Percentiles rank a stretch among this genome's conserved stretches.
Conservation (phyloP, 53 echinoderm and acorn worm species). For the Zoroaster sp. region DNA sequence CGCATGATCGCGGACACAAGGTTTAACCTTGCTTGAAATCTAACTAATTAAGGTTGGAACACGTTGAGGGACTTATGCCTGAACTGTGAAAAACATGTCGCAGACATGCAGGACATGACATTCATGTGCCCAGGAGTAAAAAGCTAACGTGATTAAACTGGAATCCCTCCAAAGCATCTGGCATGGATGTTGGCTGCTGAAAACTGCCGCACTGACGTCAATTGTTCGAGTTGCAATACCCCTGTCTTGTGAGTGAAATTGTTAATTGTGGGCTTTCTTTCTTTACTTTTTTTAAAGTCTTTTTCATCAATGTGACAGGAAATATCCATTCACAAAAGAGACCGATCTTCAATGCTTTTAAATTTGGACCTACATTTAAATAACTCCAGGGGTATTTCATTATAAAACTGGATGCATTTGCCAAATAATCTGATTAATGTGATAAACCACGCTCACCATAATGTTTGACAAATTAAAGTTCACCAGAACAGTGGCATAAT, state of each 20-base stretch:
- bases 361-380: neutral
- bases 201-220: neutral
- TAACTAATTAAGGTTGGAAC: neutral
- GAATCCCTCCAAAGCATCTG: neutral
- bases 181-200: neutral
- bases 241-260: neutral
- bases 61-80: neutral
- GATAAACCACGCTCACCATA: neutral
- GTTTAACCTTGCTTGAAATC: neutral
- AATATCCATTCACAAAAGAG: neutral
- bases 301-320: neutral
- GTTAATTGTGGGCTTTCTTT: neutral
- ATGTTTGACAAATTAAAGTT: too few relatives aligned
- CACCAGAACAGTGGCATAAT: too few relatives aligned
- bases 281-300: neutral
- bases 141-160: neutral
- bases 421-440: neutral
- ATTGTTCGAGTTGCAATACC: neutral
- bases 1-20: neutral
- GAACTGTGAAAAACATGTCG: neutral
- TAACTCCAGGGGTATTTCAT: too few relatives aligned
- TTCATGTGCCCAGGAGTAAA: neutral
- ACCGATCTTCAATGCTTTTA: neutral
- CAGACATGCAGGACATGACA: neutral
- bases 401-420: too few relatives aligned